phyloP scores from a whole-genome alignment of 1,140 invertebrate genomes.

The Aphaenogaster rudis region DNA sequence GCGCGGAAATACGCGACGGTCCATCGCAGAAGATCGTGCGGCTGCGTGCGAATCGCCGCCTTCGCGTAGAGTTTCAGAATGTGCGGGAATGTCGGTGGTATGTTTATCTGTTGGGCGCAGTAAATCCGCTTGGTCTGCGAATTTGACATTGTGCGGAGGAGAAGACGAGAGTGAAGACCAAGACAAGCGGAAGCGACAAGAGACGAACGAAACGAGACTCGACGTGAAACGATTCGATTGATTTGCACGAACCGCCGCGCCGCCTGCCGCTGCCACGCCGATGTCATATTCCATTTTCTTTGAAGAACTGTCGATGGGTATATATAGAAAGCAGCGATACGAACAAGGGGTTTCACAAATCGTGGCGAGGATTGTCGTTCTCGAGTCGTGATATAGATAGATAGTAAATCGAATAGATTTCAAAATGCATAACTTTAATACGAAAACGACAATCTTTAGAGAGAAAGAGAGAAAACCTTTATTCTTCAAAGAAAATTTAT shows the following conservation, averaged over 20 bases:
- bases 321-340: background rate
- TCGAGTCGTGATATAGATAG: background rate
- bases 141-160: constrained; percentile 74
- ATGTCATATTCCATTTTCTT: constrained; percentile 26
- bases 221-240: constrained; percentile 56
- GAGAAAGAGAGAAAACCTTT: background rate
- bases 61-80: constrained; percentile 95
- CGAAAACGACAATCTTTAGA: background rate
- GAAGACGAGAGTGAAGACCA: background rate
- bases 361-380: background rate
- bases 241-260: constrained; percentile 27
- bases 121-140: constrained; percentile 83
- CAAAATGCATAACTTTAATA: background rate
- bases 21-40: constrained; percentile 94
- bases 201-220: constrained; percentile 57
- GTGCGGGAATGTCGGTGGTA: constrained; percentile 94
- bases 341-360: background rate
- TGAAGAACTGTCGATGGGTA: background rate
- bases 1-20: constrained; percentile 93
- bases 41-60: constrained; percentile 95
- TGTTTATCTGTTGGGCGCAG: constrained; percentile 89
- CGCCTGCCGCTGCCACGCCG: background rate
- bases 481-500: background rate
- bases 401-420: background rate
- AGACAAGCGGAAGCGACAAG: constrained; percentile 57